phyloP scores from a whole-genome alignment of 2,888 invertebrate genomes.

The Oasisia sp. region DNA sequence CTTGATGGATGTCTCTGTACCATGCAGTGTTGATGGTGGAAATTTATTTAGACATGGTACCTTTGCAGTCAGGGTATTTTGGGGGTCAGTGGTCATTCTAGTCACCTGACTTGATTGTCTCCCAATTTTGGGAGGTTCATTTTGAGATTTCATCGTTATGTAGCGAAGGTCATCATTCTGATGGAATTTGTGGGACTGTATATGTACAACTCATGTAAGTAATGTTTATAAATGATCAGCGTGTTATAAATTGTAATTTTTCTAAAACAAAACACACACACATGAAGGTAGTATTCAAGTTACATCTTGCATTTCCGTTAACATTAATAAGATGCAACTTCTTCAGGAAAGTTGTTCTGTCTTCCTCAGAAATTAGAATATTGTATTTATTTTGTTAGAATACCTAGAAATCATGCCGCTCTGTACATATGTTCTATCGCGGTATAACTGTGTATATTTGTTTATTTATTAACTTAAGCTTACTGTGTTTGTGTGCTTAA shows the following conservation, averaged over 20 bases:
- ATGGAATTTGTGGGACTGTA: not conserved
- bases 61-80: not conserved
- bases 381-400: not conserved
- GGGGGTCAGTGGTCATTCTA: not conserved
- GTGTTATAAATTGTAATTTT: not conserved
- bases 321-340: not conserved
- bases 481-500: not conserved
- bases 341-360: not conserved
- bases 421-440: not conserved
- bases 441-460: not conserved
- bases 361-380: not conserved
- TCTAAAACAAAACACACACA: no score
- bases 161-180: not conserved
- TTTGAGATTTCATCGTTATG: not conserved
- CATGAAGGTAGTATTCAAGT: no score
- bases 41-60: not conserved
- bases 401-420: not conserved
- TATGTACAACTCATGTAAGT: not conserved
- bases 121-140: not conserved
- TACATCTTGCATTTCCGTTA: no score
- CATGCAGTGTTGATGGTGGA: not conserved
- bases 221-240: not conserved
- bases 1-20: not conserved
- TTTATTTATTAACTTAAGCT: slow-evolving; percentile 11
- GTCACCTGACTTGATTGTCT: not conserved